These are phyloP conservation scores for Corapipo altera DNA, from an alignment of 2,113 vertebrate genomes.

Conservation along the genomic window DNA sequence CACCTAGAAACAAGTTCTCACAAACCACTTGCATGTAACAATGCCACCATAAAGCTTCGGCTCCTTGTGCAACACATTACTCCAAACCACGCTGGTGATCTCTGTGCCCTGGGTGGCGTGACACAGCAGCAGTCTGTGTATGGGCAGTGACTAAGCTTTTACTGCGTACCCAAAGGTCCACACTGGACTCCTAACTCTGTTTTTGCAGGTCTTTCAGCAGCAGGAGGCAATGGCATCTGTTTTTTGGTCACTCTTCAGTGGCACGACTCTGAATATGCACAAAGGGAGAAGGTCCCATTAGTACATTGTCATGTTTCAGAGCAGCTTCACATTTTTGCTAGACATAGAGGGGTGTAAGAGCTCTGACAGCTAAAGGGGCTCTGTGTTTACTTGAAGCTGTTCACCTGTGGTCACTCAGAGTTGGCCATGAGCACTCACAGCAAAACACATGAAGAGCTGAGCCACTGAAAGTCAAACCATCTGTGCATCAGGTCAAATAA, in stretches of 20 bases:
- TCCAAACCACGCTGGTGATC: neutral
- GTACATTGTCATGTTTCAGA: neutral
- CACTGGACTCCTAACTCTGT: neutral
- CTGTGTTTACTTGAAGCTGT: neutral
- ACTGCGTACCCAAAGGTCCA: neutral
- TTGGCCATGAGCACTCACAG: neutral
- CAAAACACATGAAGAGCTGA: neutral
- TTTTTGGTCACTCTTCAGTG: neutral
- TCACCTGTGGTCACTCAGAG: neutral
- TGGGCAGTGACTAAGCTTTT: neutral
- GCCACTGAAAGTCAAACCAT: neutral
- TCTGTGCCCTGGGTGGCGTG: neutral
- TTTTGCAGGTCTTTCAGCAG: neutral
- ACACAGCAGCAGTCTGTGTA: neutral
- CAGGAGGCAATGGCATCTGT: neutral
- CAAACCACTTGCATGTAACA: neutral
- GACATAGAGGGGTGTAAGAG: neutral
- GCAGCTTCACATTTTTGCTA: neutral
- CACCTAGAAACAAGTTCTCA: neutral
- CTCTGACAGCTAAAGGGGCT: neutral
- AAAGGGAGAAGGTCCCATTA: neutral
- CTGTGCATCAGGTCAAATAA: neutral
- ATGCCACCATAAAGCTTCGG: neutral
- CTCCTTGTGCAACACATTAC: neutral
- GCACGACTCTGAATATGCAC: neutral